A percentile compares a stretch with the other conserved stretches of the same genome.
phyloP scores from a whole-genome alignment of 2,888 invertebrate species.

The Cephus spinipes region DNA sequence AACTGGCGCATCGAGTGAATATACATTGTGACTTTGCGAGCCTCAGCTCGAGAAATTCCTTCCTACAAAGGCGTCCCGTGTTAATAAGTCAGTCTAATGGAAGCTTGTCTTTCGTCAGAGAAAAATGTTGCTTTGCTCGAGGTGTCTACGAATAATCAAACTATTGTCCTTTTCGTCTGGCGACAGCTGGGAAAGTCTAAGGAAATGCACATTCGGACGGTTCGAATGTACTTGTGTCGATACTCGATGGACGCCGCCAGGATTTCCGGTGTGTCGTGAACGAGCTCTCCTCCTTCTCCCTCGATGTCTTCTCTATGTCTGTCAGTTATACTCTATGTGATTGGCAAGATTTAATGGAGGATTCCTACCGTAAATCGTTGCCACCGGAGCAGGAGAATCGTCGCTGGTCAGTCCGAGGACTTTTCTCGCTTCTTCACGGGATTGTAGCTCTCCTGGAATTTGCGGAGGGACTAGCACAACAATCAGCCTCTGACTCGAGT shows the following conservation, averaged over 20 bases:
- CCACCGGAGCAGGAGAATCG: background rate
- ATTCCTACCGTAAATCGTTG: background rate
- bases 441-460: too few relatives aligned
- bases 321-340: too few relatives aligned
- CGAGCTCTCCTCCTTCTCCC: background rate
- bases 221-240: background rate
- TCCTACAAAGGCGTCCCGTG: slow-evolving; percentile 27
- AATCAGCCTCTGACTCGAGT: too few relatives aligned
- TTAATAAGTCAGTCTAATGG: slow-evolving; percentile 55
- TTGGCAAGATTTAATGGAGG: too few relatives aligned
- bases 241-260: background rate
- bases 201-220: too few relatives aligned
- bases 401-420: slow-evolving; percentile 7
- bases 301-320: background rate
- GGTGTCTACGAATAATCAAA: too few relatives aligned
- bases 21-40: background rate
- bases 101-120: slow-evolving; percentile 30
- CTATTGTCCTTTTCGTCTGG: too few relatives aligned
- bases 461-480: too few relatives aligned
- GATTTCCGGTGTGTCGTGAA: background rate
- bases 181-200: too few relatives aligned
- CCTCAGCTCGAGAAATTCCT: background rate
- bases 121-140: background rate
- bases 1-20: background rate
- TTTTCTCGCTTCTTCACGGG: background rate